Percentiles rank a stretch among this genome's conserved stretches.
phyloP scores from a whole-genome alignment of 2,797 vertebrate genomes.

The Megaceryle alcyon region DNA sequence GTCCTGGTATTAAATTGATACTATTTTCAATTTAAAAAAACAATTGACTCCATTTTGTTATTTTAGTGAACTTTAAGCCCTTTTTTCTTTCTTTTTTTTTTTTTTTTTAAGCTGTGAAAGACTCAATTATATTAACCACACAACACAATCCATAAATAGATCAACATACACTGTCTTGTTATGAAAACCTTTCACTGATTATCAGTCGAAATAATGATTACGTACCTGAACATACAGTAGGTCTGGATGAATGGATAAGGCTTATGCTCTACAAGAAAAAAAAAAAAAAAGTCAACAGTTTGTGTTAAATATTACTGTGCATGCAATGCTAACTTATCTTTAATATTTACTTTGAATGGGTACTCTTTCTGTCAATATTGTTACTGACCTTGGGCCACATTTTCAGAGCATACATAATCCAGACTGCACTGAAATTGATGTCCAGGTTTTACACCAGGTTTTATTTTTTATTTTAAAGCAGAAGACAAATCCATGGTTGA shows the following conservation, averaged over 20 bases:
- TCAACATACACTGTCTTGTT: neutral
- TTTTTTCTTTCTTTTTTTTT: neutral
- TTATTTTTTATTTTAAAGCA: too few relatives aligned
- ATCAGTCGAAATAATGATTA: neutral
- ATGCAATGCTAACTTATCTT: slow-evolving; percentile 29
- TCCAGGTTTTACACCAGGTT: neutral
- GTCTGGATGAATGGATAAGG: neutral
- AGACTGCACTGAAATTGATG: accelerated
- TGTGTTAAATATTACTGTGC: slow-evolving; percentile 13
- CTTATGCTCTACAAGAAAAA: neutral
- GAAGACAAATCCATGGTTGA: neutral
- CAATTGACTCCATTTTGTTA: too few relatives aligned
- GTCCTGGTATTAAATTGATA: too few relatives aligned
- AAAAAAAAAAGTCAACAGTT: neutral
- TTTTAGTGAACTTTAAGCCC: neutral
- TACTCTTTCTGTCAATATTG: slow-evolving; percentile 52
- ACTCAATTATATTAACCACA: neutral
- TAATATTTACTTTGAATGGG: slow-evolving; percentile 68
- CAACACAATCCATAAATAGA: neutral
- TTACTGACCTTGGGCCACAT: neutral
- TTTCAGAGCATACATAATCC: neutral
- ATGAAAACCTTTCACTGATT: neutral
- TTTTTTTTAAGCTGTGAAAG: neutral
- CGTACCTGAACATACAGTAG: slow-evolving; percentile 68
- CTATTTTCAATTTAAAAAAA: too few relatives aligned